Base-by-base conservation (phyloP, 2,888 invertebrate species). In the Melanostoma scalare region DNA sequence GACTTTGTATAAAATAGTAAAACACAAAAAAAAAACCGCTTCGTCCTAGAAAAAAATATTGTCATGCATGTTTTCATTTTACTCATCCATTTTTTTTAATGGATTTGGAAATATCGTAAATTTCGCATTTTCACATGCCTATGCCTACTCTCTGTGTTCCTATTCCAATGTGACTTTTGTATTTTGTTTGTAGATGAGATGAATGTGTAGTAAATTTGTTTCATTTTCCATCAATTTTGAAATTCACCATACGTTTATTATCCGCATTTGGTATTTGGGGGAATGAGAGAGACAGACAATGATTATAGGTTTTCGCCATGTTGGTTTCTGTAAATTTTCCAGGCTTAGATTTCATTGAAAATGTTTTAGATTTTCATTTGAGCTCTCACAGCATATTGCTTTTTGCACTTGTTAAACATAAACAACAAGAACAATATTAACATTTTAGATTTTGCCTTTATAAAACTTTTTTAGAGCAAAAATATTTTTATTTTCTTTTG, bases 171-270 rank as follows among this genome's bases (percentile, higher is more conserved):
- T 58, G 31, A 31, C 48, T 56, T 73, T 61, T 20, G 20, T 20
- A 38, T 56, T 73, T 61, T 20, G 20, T 20, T 20, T 20, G 20
- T 20, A 20, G 20, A 20, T 20, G 20, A 20, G 20, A 20, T 20
- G 20, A 20, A 20, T 20, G 20, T 20, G 20, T 20, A 20, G 20
- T 20, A 20, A 20, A 20, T 20, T 20, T 20, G 20, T 63, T 69
- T 55, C 63, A 56, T 63, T 63, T 67, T 68, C 20, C 60, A 53
- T 6, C 58, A 42, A 48, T 56, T 73, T 48, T 9, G 8, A 40
- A 60, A 77, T 72, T 48, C 81, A 81, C 81, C 81, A 72, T 33
- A 75, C 44, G 35, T 20, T 20, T 20, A 20, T 1, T 20, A 20
- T 20, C 20, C 20, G 20, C 20, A 20, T 20, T 20, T 20, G 20